Evolutionary conservation across 2,797 vertebrate genomes (phyloP), one percentile per base, ranked within the genome.

Genomic region (Apogon hyalosoma): DNA sequence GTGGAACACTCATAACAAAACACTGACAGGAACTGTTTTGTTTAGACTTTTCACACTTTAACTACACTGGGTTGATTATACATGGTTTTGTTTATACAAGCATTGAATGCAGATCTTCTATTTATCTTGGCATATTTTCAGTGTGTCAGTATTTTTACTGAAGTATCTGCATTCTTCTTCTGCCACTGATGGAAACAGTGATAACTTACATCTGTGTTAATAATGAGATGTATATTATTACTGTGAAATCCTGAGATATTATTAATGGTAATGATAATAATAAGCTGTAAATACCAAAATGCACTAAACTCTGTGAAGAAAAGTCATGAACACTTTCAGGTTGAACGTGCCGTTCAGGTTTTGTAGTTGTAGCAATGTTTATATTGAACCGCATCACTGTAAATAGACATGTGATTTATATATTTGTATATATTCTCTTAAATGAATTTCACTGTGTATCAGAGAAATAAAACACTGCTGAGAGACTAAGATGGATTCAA

Each of bases 201-300:
- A 21, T 3, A 24, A 42, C 7, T 0, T 0, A 19, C 13, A 3
- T 28, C 33, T 64, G 28, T 56, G 15, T 53, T 67, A 2, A 28
- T 28, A 28, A 65, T 61, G 49, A 51, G 9, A 14, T 28, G 36
- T 63, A 15, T 58, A 24, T 11, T 11, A 49, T 77, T 11, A 83
- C 59, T 74, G 77, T 82, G 71, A 87, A 75, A 16, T 16, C 33
- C 33, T 36, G 41, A 39, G 46, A 57, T 12, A 14, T 19, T 60
- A 4, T 41, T 33, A 12, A 28, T 12, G 19, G 56, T 12, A 28
- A 28, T 28, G 4, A 6, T 5, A 28, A 6, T 18, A 33, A 60
- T 48, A 57, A 61, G 40, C 57, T 83, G 60, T 75, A 84, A 57
- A 78, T 76, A 45, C 62, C 64, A 3, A 67, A 75, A 70, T 71